Evolutionary conservation across 2,797 vertebrate genomes (phyloP).

Genomic region (Crocodylus rhombifer): DNA sequence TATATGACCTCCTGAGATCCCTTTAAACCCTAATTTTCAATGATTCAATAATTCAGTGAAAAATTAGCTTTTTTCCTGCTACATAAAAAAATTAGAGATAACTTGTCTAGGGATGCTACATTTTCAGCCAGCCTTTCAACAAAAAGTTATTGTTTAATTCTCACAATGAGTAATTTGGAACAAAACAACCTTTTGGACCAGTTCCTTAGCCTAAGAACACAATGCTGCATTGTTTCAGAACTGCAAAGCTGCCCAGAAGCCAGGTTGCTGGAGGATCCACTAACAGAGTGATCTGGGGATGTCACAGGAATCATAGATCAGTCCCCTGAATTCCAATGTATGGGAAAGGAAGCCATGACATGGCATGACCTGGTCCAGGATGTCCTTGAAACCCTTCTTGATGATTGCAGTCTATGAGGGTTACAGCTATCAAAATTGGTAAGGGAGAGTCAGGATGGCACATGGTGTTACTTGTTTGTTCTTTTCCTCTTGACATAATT

Average conservation of each 20-base stretch:
- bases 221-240: not conserved
- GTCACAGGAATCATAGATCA: not conserved
- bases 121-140: not conserved
- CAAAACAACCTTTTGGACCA: not conserved
- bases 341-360: not conserved
- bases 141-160: not conserved
- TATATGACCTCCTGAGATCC: too few relatives aligned
- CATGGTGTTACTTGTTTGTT: not conserved
- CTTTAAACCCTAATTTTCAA: too few relatives aligned
- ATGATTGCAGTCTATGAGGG: not conserved
- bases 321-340: too few relatives aligned
- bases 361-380: not conserved
- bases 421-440: not conserved
- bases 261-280: rapidly evolving
- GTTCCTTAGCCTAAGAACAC: not conserved
- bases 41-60: too few relatives aligned
- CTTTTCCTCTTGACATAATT: not conserved
- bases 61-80: not conserved
- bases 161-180: not conserved
- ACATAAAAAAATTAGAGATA: not conserved
- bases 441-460: not conserved
- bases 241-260: not conserved
- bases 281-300: not conserved
- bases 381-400: not conserved
- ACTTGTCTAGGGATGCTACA: too few relatives aligned